A percentile compares a stretch with the other conserved stretches of the same genome.
Conservation (phyloP, 2,888 invertebrate species). For the Dryobotodes eremita region DNA sequence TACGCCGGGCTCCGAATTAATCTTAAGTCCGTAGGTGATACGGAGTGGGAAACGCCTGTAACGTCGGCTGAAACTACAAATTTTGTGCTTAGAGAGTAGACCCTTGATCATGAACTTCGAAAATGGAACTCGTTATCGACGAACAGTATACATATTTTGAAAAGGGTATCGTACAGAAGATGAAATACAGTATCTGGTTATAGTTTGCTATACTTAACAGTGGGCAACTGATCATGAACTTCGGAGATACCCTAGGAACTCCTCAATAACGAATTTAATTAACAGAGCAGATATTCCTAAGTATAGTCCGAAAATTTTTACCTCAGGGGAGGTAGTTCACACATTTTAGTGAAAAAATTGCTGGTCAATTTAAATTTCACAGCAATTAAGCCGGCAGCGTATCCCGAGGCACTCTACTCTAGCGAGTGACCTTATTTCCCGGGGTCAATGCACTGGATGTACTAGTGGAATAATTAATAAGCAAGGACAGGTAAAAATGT, state of each 20-base stretch:
- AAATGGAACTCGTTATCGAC: too few species aligned
- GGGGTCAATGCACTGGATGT: slow-evolving; percentile 64
- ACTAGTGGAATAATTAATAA: slow-evolving; percentile 39
- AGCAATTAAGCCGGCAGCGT: slow-evolving; percentile 45
- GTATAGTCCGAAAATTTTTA: background rate
- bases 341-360: slow-evolving; percentile 39
- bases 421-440: slow-evolving; percentile 64
- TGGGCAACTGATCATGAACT: too few species aligned
- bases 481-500: slow-evolving; percentile 26
- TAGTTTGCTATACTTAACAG: too few species aligned
- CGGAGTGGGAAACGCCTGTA: too few species aligned
- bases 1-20: too few species aligned
- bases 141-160: too few species aligned
- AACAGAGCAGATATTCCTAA: background rate
- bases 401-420: slow-evolving; percentile 27
- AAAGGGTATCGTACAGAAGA: too few species aligned
- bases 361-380: slow-evolving; percentile 47
- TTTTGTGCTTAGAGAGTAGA: too few species aligned
- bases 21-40: too few species aligned
- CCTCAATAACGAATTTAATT: background rate
- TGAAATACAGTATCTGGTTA: too few species aligned
- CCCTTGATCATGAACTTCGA: too few species aligned
- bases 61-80: too few species aligned
- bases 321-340: background rate
- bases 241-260: background rate